phyloP scores from a whole-genome alignment of 2,797 vertebrate genomes.

The Protonibea diacanthus region DNA sequence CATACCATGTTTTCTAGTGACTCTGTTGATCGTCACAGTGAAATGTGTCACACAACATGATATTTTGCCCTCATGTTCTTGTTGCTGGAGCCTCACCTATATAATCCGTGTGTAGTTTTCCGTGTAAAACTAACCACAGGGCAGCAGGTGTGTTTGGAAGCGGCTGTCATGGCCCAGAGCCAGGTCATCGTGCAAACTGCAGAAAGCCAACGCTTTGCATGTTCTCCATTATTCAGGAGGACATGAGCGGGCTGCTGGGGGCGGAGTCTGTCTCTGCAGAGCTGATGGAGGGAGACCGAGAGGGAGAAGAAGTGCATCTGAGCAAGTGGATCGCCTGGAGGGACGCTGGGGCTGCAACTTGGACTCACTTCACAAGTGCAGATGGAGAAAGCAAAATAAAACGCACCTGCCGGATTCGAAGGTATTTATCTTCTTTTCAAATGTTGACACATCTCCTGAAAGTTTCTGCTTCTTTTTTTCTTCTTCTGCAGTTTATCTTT shows the following conservation, averaged over 20 bases:
- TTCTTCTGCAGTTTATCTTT: background rate
- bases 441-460: background rate
- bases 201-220: constrained; percentile 44
- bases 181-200: constrained; percentile 42
- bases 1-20: background rate
- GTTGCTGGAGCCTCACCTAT: background rate
- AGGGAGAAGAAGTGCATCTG: constrained; percentile 30
- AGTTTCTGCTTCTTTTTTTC: background rate
- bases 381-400: constrained; percentile 63
- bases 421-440: constrained; percentile 62
- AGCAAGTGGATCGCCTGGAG: constrained; percentile 61
- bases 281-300: constrained; percentile 60
- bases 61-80: background rate
- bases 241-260: constrained; percentile 55
- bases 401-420: constrained; percentile 34
- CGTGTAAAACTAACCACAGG: background rate
- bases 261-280: constrained; percentile 61
- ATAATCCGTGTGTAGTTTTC: background rate
- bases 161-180: constrained; percentile 22
- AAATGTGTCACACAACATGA: background rate
- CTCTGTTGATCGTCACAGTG: background rate
- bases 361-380: constrained; percentile 40
- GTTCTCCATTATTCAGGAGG: constrained; percentile 76
- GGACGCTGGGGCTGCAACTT: constrained; percentile 32
- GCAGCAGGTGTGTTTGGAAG: constrained; percentile 30